Base-by-base conservation (phyloP, 2,113 vertebrate genomes). In the Lophotis ruficrista region DNA sequence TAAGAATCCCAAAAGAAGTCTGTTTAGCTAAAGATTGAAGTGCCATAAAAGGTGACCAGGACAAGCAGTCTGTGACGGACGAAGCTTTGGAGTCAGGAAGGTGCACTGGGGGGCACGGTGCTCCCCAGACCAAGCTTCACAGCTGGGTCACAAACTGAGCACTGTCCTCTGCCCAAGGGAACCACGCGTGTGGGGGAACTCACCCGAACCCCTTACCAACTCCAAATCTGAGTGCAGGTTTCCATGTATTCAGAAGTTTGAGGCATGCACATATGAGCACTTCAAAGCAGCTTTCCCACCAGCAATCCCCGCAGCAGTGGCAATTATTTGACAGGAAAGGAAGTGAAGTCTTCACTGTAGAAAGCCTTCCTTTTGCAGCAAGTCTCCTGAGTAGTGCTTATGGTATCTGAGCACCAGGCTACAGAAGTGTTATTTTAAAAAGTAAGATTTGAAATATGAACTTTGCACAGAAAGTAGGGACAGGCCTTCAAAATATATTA, bases 181-280 rank as follows among this genome's bases (percentile, higher is more conserved):
- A 24, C 50, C 20, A 31, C 14, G 3, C 0, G 1, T 19, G 31
- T 2, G 5, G 12, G 11, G n/a, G 10, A 2, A 17, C 43, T 19
- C 38, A 79, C 1, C 0, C 0, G 0, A 60, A 53, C 12, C 43
- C 33, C 80, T 21, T 37, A 37, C n/a, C 27, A 16, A 66, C 65
- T 78, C 38, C 31, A 73, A 31, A 20, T 23, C n/a, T 35, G 10
- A 15, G 33, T 35, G 38, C 6, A 7, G 25, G n/a, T 48, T 71
- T 89, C 60, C 31, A 15, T 4, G 4, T 27, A 68, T 48, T 54
- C 38, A 28, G 60, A 33, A 4, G 6, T 70, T 37, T 21, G 41
- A 92, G 23, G 33, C 8, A 50, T 22, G 9, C 19, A 41, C 16
- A 6, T 35, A 9, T 3, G 23, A 71, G 48, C 23, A 14, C 33